Evolutionary conservation across 2,113 vertebrate genomes (phyloP).

Genomic region (Symphodus melops): DNA sequence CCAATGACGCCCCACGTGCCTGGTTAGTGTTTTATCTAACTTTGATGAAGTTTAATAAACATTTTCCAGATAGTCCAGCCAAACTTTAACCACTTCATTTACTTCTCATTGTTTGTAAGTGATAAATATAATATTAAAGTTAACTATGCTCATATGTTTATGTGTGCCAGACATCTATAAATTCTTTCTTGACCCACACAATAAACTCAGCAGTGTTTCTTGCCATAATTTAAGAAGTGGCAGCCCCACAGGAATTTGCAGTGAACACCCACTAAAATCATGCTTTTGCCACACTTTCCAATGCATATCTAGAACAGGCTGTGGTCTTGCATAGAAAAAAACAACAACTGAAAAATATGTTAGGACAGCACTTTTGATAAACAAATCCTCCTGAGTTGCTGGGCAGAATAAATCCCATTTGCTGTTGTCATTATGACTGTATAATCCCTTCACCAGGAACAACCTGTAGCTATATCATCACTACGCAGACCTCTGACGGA

Average conservation of each 20-base stretch:
- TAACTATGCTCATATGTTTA: background rate
- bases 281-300: constrained; percentile 12
- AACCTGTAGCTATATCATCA: constrained; percentile 39
- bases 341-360: constrained; percentile 14
- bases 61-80: background rate
- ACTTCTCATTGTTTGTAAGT: background rate
- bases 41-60: too few relatives aligned
- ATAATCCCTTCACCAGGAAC: constrained; percentile 39
- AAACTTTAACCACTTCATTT: constrained; percentile 4
- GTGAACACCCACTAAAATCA: constrained; percentile 32
- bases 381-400: constrained; percentile 3
- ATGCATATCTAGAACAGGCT: constrained; percentile 21
- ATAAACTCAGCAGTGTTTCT: constrained; percentile 37
- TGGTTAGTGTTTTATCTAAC: background rate
- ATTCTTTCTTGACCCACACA: constrained; percentile 31
- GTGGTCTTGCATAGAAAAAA: constrained; percentile 18
- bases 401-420: constrained; percentile 27
- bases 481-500: constrained; percentile 35
- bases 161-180: constrained; percentile 20
- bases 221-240: constrained; percentile 36
- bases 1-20: background rate
- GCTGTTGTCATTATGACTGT: constrained; percentile 52
- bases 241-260: constrained; percentile 49
- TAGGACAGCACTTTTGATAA: constrained; percentile 37
- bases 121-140: background rate